A percentile compares a stretch with the other conserved stretches of the same genome.
phyloP scores from a whole-genome alignment of 2,797 vertebrate species.

The Yasuhikotakia modesta region DNA sequence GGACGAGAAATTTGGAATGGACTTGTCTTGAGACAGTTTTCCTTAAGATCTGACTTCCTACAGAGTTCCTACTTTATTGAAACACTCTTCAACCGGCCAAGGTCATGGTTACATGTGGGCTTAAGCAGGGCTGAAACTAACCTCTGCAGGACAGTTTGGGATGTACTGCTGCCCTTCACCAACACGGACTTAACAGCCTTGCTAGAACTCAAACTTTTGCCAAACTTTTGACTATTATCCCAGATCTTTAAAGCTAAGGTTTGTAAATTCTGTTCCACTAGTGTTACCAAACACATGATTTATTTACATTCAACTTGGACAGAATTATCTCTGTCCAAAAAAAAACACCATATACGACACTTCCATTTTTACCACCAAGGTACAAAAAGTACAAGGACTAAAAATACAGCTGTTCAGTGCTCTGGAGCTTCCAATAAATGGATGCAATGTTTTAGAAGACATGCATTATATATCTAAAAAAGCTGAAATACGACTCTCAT shows the following conservation, averaged over 20 bases:
- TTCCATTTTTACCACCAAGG: too few relatives aligned
- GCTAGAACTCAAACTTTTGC: background rate
- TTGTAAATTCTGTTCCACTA: background rate
- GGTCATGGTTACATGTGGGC: background rate
- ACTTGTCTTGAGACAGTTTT: too few relatives aligned
- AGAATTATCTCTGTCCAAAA: background rate
- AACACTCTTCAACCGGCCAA: slow-evolving; percentile 10
- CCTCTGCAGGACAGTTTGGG: background rate
- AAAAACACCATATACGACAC: background rate
- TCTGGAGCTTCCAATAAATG: slow-evolving; percentile 3
- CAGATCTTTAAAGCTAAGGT: background rate
- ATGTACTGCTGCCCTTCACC: background rate
- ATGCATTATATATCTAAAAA: background rate
- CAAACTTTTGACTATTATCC: background rate
- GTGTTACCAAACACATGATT: background rate
- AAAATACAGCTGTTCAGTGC: too few relatives aligned
- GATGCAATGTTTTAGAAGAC: background rate
- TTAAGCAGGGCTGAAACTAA: background rate
- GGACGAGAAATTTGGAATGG: too few relatives aligned
- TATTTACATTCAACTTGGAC: background rate
- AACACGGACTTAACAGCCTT: background rate
- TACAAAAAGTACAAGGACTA: too few relatives aligned
- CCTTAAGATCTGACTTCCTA: background rate
- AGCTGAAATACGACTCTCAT: background rate
- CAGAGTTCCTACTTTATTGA: background rate